phyloP scores from a whole-genome alignment of 1,140 invertebrate species.

The Matsumurasca onukii region DNA sequence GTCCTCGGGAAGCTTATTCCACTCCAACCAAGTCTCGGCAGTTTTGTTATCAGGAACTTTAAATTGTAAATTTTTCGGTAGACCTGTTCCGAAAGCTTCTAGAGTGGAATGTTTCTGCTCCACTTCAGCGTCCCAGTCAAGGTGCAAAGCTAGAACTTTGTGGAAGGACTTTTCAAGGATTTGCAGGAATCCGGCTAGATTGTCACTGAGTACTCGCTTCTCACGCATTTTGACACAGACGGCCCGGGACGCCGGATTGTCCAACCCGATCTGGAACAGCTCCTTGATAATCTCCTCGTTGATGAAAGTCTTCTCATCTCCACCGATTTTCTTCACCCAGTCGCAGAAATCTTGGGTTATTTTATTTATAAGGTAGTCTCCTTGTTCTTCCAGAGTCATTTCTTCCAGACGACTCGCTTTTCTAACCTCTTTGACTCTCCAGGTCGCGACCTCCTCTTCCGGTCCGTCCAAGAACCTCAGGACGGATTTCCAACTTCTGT shows the following conservation, averaged over 20 bases:
- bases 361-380: neutral
- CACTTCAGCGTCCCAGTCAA: neutral
- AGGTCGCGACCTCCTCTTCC: slow-evolving; percentile 7
- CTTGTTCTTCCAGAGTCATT: slow-evolving; percentile 6
- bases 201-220: slow-evolving; percentile 28
- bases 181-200: slow-evolving; percentile 28
- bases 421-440: slow-evolving; percentile 19
- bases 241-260: slow-evolving; percentile 35
- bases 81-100: neutral
- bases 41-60: neutral
- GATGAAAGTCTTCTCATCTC: slow-evolving; percentile 30
- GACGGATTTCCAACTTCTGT: too few species aligned
- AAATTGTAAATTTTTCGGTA: neutral
- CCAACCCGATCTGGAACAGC: slow-evolving; percentile 36
- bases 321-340: slow-evolving; percentile 34
- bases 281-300: slow-evolving; percentile 35
- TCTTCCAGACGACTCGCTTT: neutral
- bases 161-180: slow-evolving; percentile 20
- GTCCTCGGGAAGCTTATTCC: neutral
- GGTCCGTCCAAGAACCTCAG: slow-evolving; percentile 23
- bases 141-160: neutral
- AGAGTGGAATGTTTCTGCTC: neutral
- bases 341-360: slow-evolving; percentile 36
- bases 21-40: neutral
- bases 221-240: slow-evolving; percentile 34